Conservation (phyloP, 2,888 invertebrate genomes). For the Iselma pallidipennis region DNA sequence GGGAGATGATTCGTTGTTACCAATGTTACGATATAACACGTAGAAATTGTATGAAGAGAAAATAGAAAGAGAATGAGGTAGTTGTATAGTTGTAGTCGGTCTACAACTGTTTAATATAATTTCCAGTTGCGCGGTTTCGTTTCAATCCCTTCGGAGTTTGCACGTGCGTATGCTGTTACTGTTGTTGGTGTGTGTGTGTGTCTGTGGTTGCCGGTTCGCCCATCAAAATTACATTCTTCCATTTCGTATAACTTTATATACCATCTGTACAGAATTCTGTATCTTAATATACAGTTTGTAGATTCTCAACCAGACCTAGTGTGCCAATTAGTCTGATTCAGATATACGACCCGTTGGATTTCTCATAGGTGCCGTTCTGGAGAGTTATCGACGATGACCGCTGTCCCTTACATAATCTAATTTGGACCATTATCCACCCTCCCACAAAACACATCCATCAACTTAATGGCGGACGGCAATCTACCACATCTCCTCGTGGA, state of each 20-base stretch:
- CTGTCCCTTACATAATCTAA: conserved; percentile 52
- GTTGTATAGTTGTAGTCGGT: conserved; percentile 4
- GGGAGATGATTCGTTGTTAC: conserved; percentile 40
- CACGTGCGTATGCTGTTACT: conserved; percentile 47
- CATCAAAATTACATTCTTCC: conserved; percentile 47
- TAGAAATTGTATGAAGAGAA: conserved; percentile 24
- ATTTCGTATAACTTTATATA: conserved; percentile 34
- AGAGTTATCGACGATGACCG: conserved; percentile 44
- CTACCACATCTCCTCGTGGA: background rate
- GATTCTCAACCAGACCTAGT: background rate
- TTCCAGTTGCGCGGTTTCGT: conserved; percentile 52
- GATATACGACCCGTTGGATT: conserved; percentile 44
- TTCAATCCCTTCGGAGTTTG: conserved; percentile 53
- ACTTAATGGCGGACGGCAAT: conserved; percentile 21
- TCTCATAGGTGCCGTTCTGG: conserved; percentile 48
- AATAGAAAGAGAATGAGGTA: background rate
- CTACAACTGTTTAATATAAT: conserved; percentile 52
- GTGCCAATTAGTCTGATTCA: conserved; percentile 43
- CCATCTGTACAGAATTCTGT: conserved; percentile 21
- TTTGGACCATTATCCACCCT: conserved; percentile 51
- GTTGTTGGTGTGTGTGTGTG: conserved; percentile 40
- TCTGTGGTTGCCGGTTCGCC: conserved; percentile 48
- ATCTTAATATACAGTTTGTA: conserved; percentile 18
- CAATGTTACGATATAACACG: conserved; percentile 34
- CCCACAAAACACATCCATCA: conserved; percentile 33